phyloP scores from a whole-genome alignment of 2,113 vertebrate species.

The Anoura caudifer region DNA sequence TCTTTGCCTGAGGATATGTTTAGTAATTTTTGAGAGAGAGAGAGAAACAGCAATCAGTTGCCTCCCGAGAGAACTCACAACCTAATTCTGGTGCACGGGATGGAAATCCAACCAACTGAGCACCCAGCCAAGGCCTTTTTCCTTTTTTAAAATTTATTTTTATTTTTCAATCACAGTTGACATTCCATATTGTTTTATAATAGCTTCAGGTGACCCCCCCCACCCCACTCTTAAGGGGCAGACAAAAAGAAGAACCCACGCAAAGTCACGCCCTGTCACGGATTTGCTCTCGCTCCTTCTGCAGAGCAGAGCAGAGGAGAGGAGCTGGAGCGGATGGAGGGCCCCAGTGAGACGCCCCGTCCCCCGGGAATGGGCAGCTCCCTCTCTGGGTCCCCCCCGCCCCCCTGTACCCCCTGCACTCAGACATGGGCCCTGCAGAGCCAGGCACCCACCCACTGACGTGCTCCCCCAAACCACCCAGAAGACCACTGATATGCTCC shows the following conservation, averaged over 20 bases:
- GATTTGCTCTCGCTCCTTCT: background rate
- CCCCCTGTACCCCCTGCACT: too few species aligned
- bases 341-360: accelerated
- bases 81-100: too few species aligned
- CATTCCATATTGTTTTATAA: background rate
- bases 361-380: background rate
- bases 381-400: background rate
- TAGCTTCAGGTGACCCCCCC: too few species aligned
- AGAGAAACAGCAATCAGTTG: too few species aligned
- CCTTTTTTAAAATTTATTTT: background rate
- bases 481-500: background rate
- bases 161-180: background rate
- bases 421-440: background rate
- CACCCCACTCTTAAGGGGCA: background rate
- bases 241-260: background rate
- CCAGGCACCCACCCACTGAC: background rate
- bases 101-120: too few species aligned
- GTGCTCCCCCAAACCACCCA: background rate
- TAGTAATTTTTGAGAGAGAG: too few species aligned
- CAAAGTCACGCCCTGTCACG: background rate
- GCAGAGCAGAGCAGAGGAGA: too few species aligned
- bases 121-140: too few species aligned
- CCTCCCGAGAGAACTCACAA: too few species aligned
- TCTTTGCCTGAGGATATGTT: too few species aligned
- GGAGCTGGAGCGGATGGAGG: background rate